Evolutionary conservation across 1,140 invertebrate genomes (phyloP).

Genomic region (Macrotrachela quadricornifera): DNA sequence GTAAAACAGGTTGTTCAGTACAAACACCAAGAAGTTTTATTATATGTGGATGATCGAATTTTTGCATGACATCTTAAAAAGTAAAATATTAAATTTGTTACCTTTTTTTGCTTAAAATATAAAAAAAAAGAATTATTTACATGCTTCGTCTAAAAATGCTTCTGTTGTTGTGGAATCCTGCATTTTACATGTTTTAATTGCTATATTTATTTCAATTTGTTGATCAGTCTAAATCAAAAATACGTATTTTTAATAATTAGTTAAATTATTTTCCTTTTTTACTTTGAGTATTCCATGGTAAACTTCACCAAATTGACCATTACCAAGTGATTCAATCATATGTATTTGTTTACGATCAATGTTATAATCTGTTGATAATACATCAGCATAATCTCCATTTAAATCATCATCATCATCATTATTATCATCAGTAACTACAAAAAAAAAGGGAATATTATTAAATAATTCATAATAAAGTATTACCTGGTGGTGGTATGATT

Average conservation of each 20-base stretch:
- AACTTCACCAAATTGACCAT: conserved; percentile 97
- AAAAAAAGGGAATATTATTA: too few species aligned
- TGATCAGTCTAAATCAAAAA: not conserved
- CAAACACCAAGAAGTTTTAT: conserved; percentile 86
- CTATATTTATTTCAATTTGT: conserved; percentile 43
- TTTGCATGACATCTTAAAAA: conserved; percentile 79
- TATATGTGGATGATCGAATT: conserved; percentile 95
- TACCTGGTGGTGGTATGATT: too few species aligned
- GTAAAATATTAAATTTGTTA: conserved; percentile 1
- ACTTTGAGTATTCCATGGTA: conserved; percentile 55
- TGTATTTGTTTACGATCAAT: conserved; percentile 58
- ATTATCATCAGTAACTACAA: too few species aligned
- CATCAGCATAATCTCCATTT: conserved; percentile 20
- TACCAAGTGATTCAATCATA: conserved; percentile 77
- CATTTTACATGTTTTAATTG: conserved; percentile 88
- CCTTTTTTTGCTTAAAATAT: too few species aligned
- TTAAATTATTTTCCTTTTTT: conserved; percentile 24
- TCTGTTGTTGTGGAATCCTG: conserved; percentile 63
- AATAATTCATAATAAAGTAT: too few species aligned
- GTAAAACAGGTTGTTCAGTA: conserved; percentile 69
- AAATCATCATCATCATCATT: too few species aligned
- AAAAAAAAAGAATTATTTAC: conserved; percentile 41
- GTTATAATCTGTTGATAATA: conserved; percentile 67
- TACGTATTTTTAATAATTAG: not conserved
- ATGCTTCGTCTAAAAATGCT: conserved; percentile 90